A percentile compares a stretch with the other conserved stretches of the same genome.
phyloP scores from a whole-genome alignment of 2,797 vertebrate species.

The Poeciliopsis gracilis region DNA sequence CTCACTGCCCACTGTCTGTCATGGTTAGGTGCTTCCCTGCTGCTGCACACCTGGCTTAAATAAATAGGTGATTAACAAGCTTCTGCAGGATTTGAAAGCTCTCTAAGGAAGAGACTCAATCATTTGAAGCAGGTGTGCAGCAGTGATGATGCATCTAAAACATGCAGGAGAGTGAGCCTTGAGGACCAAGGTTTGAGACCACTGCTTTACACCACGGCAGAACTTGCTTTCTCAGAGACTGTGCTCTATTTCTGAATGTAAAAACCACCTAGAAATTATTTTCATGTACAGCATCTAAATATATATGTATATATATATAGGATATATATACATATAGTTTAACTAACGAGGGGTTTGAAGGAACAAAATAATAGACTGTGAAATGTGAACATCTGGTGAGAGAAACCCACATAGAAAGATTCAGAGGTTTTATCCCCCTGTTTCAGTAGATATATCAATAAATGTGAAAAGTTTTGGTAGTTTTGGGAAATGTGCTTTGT shows the following conservation, averaged over 20 bases:
- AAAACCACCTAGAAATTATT: not conserved
- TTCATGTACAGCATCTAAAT: not conserved
- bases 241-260: not conserved
- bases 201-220: not conserved
- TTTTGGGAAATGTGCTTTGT: not conserved
- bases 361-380: not conserved
- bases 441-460: not conserved
- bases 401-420: not conserved
- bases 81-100: not conserved
- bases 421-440: not conserved
- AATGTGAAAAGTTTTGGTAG: not conserved
- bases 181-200: not conserved
- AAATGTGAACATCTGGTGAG: not conserved
- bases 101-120: not conserved
- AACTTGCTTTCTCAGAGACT: not conserved
- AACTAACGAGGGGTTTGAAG: not conserved
- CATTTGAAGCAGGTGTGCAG: conserved; percentile 1
- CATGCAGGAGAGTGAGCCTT: not conserved
- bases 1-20: not conserved
- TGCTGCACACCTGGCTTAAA: not conserved
- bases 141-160: not conserved
- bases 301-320: too few relatives aligned
- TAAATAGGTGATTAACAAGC: not conserved
- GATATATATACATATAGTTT: too few relatives aligned
- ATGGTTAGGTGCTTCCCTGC: not conserved